These are phyloP conservation scores for Antechinus flavipes DNA, from an alignment of 2,113 vertebrate genomes.

Conservation along the genomic window DNA sequence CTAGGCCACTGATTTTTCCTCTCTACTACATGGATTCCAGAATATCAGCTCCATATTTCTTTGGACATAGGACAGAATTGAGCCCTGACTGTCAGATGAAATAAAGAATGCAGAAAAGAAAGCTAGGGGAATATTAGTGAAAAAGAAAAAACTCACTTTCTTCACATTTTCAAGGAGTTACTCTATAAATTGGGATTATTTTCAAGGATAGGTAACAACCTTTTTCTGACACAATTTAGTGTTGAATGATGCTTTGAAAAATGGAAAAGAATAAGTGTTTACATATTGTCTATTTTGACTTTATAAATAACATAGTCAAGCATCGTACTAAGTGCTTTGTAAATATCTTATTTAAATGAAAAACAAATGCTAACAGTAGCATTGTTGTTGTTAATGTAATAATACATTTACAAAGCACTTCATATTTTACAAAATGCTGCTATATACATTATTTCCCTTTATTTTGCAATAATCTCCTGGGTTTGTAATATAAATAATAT, in stretches of 20 bases:
- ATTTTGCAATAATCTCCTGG: background rate
- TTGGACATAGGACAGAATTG: background rate
- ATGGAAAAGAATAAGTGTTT: background rate
- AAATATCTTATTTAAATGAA: background rate
- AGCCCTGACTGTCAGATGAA: background rate
- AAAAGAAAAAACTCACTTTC: background rate
- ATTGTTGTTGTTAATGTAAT: no score
- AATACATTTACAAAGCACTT: background rate
- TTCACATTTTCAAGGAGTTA: background rate
- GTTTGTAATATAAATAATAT: background rate
- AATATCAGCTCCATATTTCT: background rate
- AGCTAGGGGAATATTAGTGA: no score
- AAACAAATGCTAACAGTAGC: background rate
- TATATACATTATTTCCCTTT: background rate
- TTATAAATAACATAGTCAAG: background rate
- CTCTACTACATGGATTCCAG: background rate
- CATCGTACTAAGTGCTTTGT: background rate
- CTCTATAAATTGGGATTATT: background rate
- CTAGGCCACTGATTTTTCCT: background rate
- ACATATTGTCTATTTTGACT: background rate
- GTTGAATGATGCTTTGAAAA: background rate
- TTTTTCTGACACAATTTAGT: background rate
- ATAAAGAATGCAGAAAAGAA: background rate
- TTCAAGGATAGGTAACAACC: background rate
- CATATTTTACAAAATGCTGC: background rate